phyloP scores from a whole-genome alignment of 2,888 invertebrate genomes.

The Labia minor region DNA sequence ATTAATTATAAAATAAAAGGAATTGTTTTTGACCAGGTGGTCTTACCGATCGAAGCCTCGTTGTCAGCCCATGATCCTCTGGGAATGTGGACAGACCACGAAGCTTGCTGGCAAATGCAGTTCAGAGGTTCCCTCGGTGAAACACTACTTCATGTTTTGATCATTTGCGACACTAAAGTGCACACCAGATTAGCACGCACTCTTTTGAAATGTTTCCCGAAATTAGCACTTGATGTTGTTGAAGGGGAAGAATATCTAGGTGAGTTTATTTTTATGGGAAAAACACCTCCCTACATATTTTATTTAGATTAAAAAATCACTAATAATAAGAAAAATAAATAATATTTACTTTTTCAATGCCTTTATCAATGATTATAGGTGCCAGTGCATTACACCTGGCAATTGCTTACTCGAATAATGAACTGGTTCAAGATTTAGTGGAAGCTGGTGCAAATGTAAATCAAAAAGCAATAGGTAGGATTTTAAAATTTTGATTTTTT shows the following conservation, averaged over 20 bases:
- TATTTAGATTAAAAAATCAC: background rate
- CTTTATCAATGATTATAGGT: constrained; percentile 49
- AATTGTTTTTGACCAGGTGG: constrained; percentile 41
- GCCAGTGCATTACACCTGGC: constrained; percentile 91
- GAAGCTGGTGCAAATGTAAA: constrained; percentile 86
- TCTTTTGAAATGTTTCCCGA: constrained; percentile 81
- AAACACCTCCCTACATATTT: background rate
- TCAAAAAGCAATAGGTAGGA: constrained; percentile 77
- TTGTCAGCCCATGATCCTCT: constrained; percentile 76
- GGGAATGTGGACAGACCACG: constrained; percentile 79
- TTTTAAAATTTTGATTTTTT: background rate
- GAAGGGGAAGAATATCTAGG: constrained; percentile 96
- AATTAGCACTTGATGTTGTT: constrained; percentile 82
- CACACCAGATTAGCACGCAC: constrained; percentile 78
- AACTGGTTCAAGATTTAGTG: constrained; percentile 83
- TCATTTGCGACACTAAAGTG: constrained; percentile 84
- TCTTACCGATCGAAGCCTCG: constrained; percentile 78
- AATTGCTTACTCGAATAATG: constrained; percentile 93
- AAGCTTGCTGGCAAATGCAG: constrained; percentile 96
- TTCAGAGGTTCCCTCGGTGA: constrained; percentile 92
- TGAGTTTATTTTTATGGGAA: constrained; percentile 31
- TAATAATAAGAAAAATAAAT: background rate
- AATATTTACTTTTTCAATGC: constrained; percentile 3
- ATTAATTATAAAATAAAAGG: background rate
- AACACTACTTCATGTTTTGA: constrained; percentile 84